A percentile compares a stretch with the other conserved stretches of the same genome.
Conservation (phyloP, 2,797 vertebrate species). For the Benthosema pterotum region DNA sequence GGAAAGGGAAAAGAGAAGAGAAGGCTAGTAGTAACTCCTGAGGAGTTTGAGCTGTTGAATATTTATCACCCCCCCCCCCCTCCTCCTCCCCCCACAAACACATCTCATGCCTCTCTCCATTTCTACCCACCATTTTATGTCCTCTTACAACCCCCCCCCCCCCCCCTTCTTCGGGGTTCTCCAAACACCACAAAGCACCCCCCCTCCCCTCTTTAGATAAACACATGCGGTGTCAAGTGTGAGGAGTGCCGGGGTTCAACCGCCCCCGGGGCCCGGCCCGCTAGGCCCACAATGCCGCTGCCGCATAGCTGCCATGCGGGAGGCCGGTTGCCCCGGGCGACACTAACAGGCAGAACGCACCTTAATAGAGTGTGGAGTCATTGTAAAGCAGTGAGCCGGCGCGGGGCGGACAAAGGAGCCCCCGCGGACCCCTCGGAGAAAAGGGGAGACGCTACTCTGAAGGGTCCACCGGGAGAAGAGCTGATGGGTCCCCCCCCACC, state of each 20-base stretch:
- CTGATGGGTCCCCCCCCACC: conserved; percentile 86
- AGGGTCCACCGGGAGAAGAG: conserved; percentile 90
- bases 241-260: conserved; percentile 91
- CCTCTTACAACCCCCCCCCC: conserved; percentile 80
- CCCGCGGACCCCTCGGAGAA: conserved; percentile 86
- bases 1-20: conserved; percentile 27
- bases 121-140: conserved; percentile 68
- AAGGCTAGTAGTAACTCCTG: conserved; percentile 68
- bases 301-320: conserved; percentile 97
- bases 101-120: conserved; percentile 26
- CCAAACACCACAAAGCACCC: conserved; percentile 78
- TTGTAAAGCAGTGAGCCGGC: conserved; percentile 99
- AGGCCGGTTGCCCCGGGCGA: conserved; percentile 95
- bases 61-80: conserved; percentile 85
- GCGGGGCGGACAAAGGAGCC: conserved; percentile 89
- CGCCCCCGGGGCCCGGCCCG: conserved; percentile 84
- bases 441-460: conserved; percentile 84
- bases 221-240: conserved; percentile 99
- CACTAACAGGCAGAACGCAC: conserved; percentile 99
- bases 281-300: conserved; percentile 86
- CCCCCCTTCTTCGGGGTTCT: conserved; percentile 64
- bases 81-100: conserved; percentile 10
- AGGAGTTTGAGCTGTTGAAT: conserved; percentile 86
- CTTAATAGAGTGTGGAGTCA: conserved; percentile 99
- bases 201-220: conserved; percentile 90